Evolutionary conservation across 2,888 invertebrate genomes (phyloP), one percentile per base, ranked within the genome.

Genomic region (Macrophya alboannulata): DNA sequence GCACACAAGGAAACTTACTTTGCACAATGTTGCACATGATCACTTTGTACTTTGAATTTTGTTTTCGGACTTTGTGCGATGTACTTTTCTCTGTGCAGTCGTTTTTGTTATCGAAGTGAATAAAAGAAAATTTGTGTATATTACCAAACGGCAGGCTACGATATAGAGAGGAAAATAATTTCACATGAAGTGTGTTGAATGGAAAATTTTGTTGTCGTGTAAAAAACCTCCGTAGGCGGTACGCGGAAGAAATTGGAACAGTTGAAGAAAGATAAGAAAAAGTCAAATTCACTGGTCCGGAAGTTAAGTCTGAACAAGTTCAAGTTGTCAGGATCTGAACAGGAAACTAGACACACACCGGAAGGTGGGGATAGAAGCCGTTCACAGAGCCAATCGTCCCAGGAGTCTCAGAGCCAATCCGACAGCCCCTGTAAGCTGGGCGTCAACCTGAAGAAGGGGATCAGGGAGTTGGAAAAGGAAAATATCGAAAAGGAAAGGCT

Each of bases 281-380:
- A 91, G 76, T 88, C 88, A 31, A 88, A 90, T 86, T 92, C 90
- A 71, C 85, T 92, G 86, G 92, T 92, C 84, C 91, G 92, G 59
- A 92, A 91, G 88, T 87, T 92, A 85, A 92, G 91, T 87, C 88
- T 92, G 85, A 91, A 89, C 86, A 92, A 92, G 89, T 92, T 92
- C 88, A 89, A 92, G 74, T 85, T 89, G 43, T 83, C 83, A 31
- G 89, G 89, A 65, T 88, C 85, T 71, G 88, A 89, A 84, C 87
- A 88, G 62, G 88, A 89, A n/a, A 87, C 88, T 21, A 86, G 92
- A 81, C 90, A 90, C 86, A 91, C 91, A 86, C 92, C 92, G 79
- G 92, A 92, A 86, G 92, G 92, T 89, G 92, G 92, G 84, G 91
- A 92, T 87, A 92, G 92, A 62, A 92, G 92, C 55, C 89, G 90